Conservation (phyloP, 2,113 vertebrate genomes). For the Phrynocephalus versicolor region DNA sequence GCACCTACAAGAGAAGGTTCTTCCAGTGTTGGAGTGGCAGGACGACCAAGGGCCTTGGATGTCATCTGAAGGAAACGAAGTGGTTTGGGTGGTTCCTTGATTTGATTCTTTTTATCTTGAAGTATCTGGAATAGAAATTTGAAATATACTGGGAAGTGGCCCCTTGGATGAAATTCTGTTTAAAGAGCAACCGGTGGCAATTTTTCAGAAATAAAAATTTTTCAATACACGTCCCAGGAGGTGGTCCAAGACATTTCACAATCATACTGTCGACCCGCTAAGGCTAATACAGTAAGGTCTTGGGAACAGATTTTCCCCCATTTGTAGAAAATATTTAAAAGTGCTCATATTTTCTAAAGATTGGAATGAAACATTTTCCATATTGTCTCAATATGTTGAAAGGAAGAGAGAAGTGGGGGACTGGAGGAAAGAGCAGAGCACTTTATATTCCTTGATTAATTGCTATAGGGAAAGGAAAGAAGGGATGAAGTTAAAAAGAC, state of each 20-base stretch:
- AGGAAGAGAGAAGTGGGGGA: background rate
- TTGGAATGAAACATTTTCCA: background rate
- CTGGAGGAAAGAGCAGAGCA: background rate
- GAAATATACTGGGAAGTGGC: background rate
- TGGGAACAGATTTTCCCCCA: too few species aligned
- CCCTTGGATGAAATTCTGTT: too few species aligned
- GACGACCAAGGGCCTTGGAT: conserved; percentile 74
- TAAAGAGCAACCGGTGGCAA: too few species aligned
- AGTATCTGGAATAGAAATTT: conserved; percentile 72
- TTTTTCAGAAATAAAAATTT: too few species aligned
- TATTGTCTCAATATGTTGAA: background rate
- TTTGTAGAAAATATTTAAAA: background rate
- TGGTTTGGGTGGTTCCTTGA: conserved; percentile 65
- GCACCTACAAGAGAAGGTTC: conserved; percentile 78
- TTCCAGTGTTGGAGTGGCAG: conserved; percentile 80
- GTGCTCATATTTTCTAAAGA: background rate
- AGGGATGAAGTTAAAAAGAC: background rate
- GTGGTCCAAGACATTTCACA: too few species aligned
- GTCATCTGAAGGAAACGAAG: conserved; percentile 74
- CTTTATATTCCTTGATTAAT: background rate
- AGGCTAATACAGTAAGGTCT: too few species aligned
- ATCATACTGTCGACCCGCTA: too few species aligned
- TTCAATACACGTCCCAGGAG: too few species aligned
- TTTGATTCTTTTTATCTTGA: conserved; percentile 69
- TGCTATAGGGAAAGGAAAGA: background rate